Conservation (phyloP, 1,140 invertebrate species). For the Drosophila persimilis region DNA sequence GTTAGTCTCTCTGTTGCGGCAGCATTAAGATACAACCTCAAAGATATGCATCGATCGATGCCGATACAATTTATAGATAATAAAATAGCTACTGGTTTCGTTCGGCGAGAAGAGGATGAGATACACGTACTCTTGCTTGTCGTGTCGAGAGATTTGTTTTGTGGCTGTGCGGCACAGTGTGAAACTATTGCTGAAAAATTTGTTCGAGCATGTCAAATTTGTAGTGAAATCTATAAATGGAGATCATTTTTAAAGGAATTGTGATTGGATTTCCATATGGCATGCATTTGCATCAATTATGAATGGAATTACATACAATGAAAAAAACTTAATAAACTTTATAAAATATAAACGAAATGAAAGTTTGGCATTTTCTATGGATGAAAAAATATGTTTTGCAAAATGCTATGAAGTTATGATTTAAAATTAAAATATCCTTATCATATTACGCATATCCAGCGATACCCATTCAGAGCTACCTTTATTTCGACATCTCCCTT, state of each 20-base stretch:
- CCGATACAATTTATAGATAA: constrained; percentile 77
- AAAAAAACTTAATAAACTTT: not conserved
- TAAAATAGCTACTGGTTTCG: constrained; percentile 53
- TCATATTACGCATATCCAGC: too few relatives aligned
- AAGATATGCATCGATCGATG: constrained; percentile 59
- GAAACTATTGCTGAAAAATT: not conserved
- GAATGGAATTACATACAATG: not conserved
- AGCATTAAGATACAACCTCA: constrained; percentile 62
- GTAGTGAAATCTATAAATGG: too few relatives aligned
- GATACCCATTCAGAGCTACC: too few relatives aligned
- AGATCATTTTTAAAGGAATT: too few relatives aligned
- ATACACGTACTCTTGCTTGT: not conserved
- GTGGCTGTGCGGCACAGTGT: constrained; percentile 27
- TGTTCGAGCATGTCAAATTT: not conserved
- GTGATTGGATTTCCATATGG: too few relatives aligned
- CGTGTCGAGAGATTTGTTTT: constrained; percentile 12
- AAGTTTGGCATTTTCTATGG: not conserved
- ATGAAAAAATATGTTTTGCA: too few relatives aligned
- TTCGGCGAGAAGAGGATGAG: not conserved
- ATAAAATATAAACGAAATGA: not conserved
- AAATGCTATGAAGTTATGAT: too few relatives aligned
- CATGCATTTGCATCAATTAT: too few relatives aligned
- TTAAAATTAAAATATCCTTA: too few relatives aligned
- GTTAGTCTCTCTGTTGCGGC: constrained; percentile 4
- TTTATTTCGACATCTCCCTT: too few relatives aligned